Evolutionary conservation across 2,113 vertebrate species (phyloP).

Genomic region (Dolichallabes microphthalmus): DNA sequence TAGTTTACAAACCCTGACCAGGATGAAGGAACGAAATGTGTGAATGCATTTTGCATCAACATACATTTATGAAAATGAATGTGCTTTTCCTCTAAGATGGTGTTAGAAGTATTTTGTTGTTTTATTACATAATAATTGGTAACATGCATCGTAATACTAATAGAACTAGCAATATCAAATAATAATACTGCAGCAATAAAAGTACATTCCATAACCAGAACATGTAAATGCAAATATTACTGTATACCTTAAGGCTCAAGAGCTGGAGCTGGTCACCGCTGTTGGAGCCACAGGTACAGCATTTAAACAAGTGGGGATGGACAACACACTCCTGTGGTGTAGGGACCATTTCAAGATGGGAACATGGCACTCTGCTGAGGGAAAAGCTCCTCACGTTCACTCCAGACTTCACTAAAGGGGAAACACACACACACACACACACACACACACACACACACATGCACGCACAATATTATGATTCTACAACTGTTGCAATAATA

Average conservation of each 20-base stretch:
- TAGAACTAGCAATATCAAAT: not conserved
- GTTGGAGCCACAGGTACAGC: constrained; percentile 3
- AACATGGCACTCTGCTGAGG: constrained; percentile 17
- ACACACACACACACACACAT: not conserved
- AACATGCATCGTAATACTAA: not conserved
- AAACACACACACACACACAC: constrained; percentile 20
- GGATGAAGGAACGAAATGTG: not conserved
- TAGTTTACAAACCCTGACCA: not conserved
- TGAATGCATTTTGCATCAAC: not conserved
- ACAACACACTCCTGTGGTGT: constrained; percentile 7
- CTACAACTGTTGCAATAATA: not conserved
- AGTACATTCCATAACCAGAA: not conserved
- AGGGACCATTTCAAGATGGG: not conserved
- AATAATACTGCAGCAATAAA: not conserved
- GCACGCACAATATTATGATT: not conserved
- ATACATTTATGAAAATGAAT: not conserved
- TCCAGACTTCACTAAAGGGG: constrained; percentile 17
- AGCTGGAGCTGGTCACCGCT: constrained; percentile 40
- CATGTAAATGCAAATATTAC: constrained; percentile 1
- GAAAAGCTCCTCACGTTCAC: not conserved
- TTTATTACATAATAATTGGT: not conserved
- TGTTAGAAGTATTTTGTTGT: not conserved
- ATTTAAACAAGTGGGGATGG: constrained; percentile 29
- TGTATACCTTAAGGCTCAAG: constrained; percentile 79
- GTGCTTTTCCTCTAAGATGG: not conserved